phyloP scores from a whole-genome alignment of 2,797 vertebrate genomes.

The Sebastes steindachneri region DNA sequence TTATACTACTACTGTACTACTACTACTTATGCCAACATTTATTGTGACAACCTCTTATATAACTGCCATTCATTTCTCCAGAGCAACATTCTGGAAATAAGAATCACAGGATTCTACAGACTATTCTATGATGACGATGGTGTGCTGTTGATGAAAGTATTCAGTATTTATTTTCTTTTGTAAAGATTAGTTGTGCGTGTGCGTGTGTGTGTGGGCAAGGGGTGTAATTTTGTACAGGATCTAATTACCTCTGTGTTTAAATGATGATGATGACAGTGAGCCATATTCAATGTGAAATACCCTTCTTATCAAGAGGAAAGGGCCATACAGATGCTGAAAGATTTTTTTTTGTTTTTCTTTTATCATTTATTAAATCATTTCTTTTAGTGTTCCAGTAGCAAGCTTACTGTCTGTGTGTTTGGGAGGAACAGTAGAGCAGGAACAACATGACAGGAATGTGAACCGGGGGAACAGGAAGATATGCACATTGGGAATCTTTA shows the following conservation, averaged over 20 bases:
- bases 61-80: conserved; percentile 55
- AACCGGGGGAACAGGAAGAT: neutral
- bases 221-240: conserved; percentile 76
- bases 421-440: conserved; percentile 16
- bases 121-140: conserved; percentile 38
- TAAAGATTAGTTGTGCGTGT: conserved; percentile 43
- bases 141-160: conserved; percentile 64
- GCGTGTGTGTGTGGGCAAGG: conserved; percentile 16
- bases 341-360: conserved; percentile 25
- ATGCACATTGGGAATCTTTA: neutral
- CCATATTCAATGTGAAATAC: conserved; percentile 69
- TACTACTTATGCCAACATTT: conserved; percentile 43
- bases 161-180: conserved; percentile 66
- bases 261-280: conserved; percentile 65
- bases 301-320: conserved; percentile 56
- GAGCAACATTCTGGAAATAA: conserved; percentile 45
- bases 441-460: neutral
- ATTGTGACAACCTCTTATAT: conserved; percentile 57
- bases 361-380: conserved; percentile 26
- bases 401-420: conserved; percentile 61
- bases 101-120: conserved; percentile 36
- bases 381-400: conserved; percentile 75
- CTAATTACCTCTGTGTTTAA: conserved; percentile 76
- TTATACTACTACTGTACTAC: conserved; percentile 29
- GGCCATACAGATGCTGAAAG: conserved; percentile 56